phyloP scores from a whole-genome alignment of 2,797 vertebrate species.

The Meriones psammophilus region DNA sequence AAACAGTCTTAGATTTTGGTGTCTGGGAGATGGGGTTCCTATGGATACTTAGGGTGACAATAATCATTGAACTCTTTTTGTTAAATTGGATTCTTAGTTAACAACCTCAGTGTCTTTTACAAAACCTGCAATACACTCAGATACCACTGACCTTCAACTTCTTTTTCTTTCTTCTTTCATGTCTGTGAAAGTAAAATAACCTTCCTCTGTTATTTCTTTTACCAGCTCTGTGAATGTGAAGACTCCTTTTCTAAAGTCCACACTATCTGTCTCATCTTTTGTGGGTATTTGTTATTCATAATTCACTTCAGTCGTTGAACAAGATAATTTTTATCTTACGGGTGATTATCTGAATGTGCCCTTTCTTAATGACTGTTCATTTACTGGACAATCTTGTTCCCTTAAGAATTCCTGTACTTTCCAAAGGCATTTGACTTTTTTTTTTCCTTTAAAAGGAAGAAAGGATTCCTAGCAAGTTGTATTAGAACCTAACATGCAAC shows the following conservation, averaged over 20 bases:
- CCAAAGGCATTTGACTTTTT: slow-evolving; percentile 22
- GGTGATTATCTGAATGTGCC: neutral
- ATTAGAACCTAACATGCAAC: neutral
- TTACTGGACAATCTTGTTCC: neutral
- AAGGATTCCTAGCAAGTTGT: neutral
- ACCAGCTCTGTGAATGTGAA: neutral
- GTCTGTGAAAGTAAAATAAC: neutral
- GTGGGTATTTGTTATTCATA: neutral
- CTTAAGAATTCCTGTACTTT: neutral
- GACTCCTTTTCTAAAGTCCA: neutral
- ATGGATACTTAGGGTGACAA: neutral
- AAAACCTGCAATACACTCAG: neutral
- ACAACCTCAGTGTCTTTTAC: neutral
- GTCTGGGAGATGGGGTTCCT: neutral
- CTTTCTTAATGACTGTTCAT: neutral
- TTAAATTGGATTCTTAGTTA: neutral
- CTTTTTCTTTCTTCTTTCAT: neutral
- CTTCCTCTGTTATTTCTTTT: neutral
- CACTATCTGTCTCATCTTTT: neutral
- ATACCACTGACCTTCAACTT: neutral
- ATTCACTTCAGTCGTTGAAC: slow-evolving; percentile 39
- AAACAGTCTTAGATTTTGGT: neutral
- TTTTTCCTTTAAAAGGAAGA: neutral
- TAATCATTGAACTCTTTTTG: neutral
- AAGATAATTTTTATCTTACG: slow-evolving; percentile 17